Evolutionary conservation across 1,140 invertebrate genomes (phyloP), one percentile per base, ranked within the genome.

Genomic region (Artemia franciscana): DNA sequence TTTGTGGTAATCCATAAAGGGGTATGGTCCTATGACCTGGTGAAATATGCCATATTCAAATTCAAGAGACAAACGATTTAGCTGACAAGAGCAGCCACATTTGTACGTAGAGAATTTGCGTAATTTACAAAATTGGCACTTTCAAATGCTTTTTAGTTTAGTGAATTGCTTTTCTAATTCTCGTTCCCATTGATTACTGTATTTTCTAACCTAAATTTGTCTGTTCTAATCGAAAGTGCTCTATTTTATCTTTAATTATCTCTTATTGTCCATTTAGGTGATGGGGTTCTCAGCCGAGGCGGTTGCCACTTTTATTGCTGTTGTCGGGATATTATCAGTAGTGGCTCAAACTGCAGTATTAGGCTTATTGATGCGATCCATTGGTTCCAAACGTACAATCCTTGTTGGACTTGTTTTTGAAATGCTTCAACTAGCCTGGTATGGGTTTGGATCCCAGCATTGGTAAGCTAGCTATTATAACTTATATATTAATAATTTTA

Each of bases 241-340:
- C n/a, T n/a, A n/a, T n/a, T n/a, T n/a, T n/a, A n/a, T n/a, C n/a
- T n/a, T n/a, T n/a, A n/a, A n/a, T n/a, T n/a, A n/a, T n/a, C n/a
- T n/a, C n/a, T 62, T 25, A 59, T 62, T 28, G 57, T 59, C 60
- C 68, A 71, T 73, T 39, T 70, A 83, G 82, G 77, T 96, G 66
- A 94, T 98, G 84, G 90, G 88, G 65, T 99, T 98, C 76, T 86
- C 85, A 68, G 85, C 84, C 64, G 81, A 91, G 69, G 88, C 91
- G 79, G 94, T 98, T 58, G 94, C 94, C 59, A 83, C 93, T 66
- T 99, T 95, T 75, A 98, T 99, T 71, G 95, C 93, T 63, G 82
- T 94, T 61, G 88, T 99, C 63, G 95, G 95, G 60, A 84, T 97
- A 58, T 78, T 98, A 63, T 97, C 94, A 67, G 95, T 98, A 26